Evolutionary conservation across 1,140 invertebrate species (phyloP).

Genomic region (Lepidurus packardi): DNA sequence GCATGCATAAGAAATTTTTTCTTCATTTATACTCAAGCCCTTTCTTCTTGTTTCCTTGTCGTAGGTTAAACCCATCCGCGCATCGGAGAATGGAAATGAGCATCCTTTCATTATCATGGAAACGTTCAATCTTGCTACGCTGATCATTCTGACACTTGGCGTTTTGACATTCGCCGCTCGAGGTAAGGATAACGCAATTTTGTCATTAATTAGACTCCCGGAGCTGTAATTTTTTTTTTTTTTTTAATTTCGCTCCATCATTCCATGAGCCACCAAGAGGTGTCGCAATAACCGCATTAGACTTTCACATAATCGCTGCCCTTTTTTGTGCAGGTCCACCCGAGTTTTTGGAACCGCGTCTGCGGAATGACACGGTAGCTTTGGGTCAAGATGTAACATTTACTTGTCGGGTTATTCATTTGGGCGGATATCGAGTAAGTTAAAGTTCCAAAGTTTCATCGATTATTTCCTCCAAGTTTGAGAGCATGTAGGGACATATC

Average conservation of each 20-base stretch:
- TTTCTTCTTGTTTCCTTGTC: not conserved
- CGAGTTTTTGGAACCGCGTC: slow-evolving; percentile 4
- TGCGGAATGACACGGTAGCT: slow-evolving; percentile 80
- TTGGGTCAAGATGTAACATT: slow-evolving; percentile 79
- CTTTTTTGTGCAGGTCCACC: not conserved
- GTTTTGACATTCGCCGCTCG: slow-evolving; percentile 12
- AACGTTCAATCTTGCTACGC: slow-evolving; percentile 5
- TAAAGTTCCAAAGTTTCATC: not conserved
- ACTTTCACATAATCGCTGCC: not conserved
- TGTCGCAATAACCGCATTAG: not conserved
- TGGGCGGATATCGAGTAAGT: slow-evolving; percentile 73
- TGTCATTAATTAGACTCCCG: not conserved
- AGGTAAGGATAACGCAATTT: slow-evolving; percentile 3
- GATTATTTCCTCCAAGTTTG: slow-evolving; percentile 27
- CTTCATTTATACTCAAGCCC: no score
- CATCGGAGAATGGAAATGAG: not conserved
- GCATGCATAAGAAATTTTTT: no score
- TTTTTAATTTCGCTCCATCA: not conserved
- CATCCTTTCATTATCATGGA: slow-evolving; percentile 9
- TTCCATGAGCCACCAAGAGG: not conserved
- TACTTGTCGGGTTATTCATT: slow-evolving; percentile 81
- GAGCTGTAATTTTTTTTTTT: not conserved
- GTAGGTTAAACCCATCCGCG: not conserved
- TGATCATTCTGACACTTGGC: slow-evolving; percentile 10
- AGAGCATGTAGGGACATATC: not conserved